Conservation (phyloP, 1,140 invertebrate species). For the Aphelenchoides fujianensis region DNA sequence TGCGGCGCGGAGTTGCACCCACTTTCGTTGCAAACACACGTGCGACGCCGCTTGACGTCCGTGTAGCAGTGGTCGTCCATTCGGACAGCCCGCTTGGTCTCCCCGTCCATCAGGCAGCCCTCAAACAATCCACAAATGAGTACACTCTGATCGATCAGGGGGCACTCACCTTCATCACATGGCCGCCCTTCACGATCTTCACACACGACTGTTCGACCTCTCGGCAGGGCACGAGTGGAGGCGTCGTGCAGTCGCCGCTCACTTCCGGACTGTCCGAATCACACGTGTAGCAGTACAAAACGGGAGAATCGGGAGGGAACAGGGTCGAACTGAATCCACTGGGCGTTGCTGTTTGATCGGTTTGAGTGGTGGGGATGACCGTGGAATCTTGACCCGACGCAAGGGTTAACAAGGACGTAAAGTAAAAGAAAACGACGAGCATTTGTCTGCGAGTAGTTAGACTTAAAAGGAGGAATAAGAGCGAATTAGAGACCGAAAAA, state of each 20-base stretch:
- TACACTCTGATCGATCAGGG: not conserved
- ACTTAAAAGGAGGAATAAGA: no score
- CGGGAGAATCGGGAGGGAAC: no score
- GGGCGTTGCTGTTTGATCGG: no score
- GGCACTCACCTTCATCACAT: not conserved
- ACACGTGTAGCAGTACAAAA: not conserved
- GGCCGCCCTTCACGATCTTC: not conserved
- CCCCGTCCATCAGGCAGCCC: not conserved
- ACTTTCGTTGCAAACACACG: not conserved
- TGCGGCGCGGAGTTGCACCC: no score
- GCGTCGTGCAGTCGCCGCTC: not conserved
- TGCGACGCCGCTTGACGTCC: not conserved
- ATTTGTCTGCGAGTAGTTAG: no score
- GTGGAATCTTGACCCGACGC: no score
- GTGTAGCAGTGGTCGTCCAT: slow-evolving; percentile 1
- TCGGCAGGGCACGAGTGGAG: not conserved
- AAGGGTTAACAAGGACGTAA: no score
- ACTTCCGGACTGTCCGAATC: not conserved
- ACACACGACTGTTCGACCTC: not conserved
- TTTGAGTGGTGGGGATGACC: no score
- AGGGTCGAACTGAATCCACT: no score
- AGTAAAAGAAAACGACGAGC: no score
- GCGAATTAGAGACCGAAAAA: no score
- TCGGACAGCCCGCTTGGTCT: not conserved
- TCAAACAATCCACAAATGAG: no score